Percentiles rank a stretch among this genome's conserved stretches.
These are phyloP conservation scores for Echinometra lucunter DNA, from an alignment of 53 echinoderm and acorn worm genomes.

Conservation along the genomic window DNA sequence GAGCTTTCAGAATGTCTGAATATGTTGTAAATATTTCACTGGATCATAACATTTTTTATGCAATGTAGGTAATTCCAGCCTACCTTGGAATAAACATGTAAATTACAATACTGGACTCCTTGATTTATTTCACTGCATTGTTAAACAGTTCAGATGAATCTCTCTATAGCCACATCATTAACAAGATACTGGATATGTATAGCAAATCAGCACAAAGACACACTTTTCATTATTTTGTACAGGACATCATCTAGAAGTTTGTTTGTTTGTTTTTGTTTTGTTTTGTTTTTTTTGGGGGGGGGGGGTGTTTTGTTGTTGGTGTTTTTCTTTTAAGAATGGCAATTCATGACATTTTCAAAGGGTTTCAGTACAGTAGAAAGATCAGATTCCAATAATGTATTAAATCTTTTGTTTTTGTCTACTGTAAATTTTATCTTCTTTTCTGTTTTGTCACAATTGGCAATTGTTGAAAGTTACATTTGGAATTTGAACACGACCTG, in stretches of 20 bases:
- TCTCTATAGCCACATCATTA: too few relatives aligned
- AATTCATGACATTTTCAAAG: neutral
- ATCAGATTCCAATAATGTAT: neutral
- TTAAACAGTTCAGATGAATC: neutral
- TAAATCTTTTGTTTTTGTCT: neutral
- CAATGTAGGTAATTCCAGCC: neutral
- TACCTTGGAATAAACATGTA: neutral
- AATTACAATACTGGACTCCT: neutral
- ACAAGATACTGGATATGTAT: too few relatives aligned
- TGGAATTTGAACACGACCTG: neutral
- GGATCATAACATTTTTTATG: neutral
- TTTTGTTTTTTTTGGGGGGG: too few relatives aligned
- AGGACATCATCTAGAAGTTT: neutral
- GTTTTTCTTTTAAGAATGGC: neutral
- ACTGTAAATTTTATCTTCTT: neutral
- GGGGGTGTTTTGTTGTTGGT: too few relatives aligned
- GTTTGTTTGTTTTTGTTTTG: too few relatives aligned
- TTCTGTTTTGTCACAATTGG: neutral
- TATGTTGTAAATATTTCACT: conserved; percentile 4
- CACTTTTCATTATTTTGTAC: neutral
- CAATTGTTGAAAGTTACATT: neutral
- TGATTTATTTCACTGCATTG: neutral
- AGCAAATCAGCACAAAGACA: too few relatives aligned
- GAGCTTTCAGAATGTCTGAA: too few relatives aligned
- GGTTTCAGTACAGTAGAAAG: neutral